Percentiles rank a stretch among this genome's conserved stretches.
Conservation (phyloP, 2,888 invertebrate species). For the Brachylomia viminalis region DNA sequence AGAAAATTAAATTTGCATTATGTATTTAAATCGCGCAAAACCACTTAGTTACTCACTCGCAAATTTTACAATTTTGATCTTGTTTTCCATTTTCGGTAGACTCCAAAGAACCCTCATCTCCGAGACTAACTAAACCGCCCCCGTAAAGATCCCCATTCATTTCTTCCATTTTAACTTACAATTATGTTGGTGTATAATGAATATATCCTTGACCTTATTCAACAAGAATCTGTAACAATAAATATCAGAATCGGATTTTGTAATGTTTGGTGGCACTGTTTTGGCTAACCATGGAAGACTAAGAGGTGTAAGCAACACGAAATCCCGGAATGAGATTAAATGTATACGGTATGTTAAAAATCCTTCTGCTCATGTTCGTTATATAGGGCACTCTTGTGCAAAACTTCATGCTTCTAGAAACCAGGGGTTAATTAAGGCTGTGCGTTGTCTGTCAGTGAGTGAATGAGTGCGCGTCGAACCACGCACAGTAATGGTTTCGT, state of each 20-base stretch:
- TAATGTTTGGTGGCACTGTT: not conserved
- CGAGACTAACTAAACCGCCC: conserved; percentile 87
- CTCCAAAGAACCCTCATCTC: conserved; percentile 89
- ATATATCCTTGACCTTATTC: conserved; percentile 84
- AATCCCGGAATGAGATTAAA: not conserved
- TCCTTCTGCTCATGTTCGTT: not conserved
- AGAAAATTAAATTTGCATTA: not conserved
- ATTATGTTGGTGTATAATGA: conserved; percentile 84
- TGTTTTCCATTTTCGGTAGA: conserved; percentile 87
- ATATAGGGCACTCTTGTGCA: not conserved
- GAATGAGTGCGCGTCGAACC: not conserved
- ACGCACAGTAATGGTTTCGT: not conserved
- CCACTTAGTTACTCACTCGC: conserved; percentile 90
- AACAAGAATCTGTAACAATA: conserved; percentile 84
- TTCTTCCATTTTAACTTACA: conserved; percentile 91
- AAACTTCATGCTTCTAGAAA: not conserved
- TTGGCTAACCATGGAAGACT: not conserved
- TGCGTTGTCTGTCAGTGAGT: not conserved
- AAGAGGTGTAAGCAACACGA: not conserved
- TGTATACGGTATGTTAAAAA: not conserved
- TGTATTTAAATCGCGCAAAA: not conserved
- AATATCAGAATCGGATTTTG: conserved; percentile 10
- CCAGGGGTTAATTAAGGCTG: too few species aligned
- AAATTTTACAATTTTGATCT: conserved; percentile 92
- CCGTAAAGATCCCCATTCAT: conserved; percentile 89